Base-by-base conservation (phyloP, 2,113 vertebrate species). In the Lophius piscatorius region DNA sequence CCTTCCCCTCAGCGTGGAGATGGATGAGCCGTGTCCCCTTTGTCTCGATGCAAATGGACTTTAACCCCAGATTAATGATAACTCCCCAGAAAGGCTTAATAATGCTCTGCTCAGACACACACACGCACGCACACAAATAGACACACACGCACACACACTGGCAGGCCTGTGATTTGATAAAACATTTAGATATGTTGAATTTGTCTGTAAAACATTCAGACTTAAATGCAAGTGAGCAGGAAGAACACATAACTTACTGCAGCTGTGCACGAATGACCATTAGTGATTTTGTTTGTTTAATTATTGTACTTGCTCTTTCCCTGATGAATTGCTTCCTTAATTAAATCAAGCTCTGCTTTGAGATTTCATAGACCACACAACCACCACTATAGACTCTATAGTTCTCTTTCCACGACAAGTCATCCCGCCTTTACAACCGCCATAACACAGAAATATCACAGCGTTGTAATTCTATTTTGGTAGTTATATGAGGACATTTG, bases 11-110 rank as follows among this genome's bases (percentile, higher is more conserved):
- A 76, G 78, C 50, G 57, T 78, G 59, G 84, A 90, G 89, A 90
- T 89, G 88, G 88, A 91, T 90, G 86, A 79, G 62, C 84, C 84
- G 82, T 85, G 81, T 88, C 72, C 74, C 83, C 73, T 87, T 91
- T 92, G 91, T 92, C 86, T 90, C 33, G 72, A 92, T 92, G 90
- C 89, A 92, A 91, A 91, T 92, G 86, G 88, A 81, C 80, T 90
- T 91, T 91, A 91, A 91, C 89, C 86, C 82, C 61, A 51, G 88
- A 89, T 91, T 88, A 90, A 92, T 89, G 90, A 80, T 86, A 91
- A 88, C 85, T 90, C 85, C 77, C 72, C 74, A 87, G 84, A 83
- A 87, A 84, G 80, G 86, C 76, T 74, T 70, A 83, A 91, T 89
- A 89, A 88, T 86, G 82, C 66, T 84, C 58, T 31, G 52, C 83